These are phyloP conservation scores for Telenomus remus DNA, from an alignment of 1,140 invertebrate species.

Conservation along the genomic window DNA sequence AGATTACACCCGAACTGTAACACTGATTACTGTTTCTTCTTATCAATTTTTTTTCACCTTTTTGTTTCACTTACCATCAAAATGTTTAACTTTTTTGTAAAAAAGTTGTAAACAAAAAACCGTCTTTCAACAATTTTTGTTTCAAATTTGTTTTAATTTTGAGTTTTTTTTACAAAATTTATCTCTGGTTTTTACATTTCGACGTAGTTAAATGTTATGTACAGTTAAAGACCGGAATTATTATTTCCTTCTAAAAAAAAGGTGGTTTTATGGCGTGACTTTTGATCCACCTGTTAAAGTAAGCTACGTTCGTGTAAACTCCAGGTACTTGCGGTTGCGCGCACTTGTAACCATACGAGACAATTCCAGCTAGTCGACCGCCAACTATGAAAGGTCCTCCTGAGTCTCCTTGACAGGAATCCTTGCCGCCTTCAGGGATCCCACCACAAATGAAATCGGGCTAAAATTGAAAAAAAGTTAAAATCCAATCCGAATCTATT, in stretches of 20 bases:
- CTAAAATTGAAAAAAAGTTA: constrained; percentile 23
- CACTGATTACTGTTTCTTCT: constrained; percentile 26
- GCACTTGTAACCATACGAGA: constrained; percentile 33
- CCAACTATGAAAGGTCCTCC: constrained; percentile 42
- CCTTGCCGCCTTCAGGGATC: constrained; percentile 37
- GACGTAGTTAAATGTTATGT: too few species aligned
- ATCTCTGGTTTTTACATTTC: too few species aligned
- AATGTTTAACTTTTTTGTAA: too few species aligned
- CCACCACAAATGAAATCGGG: constrained; percentile 41
- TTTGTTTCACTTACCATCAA: too few species aligned
- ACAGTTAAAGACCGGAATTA: too few species aligned
- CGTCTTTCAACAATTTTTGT: too few species aligned
- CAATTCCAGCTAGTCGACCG: constrained; percentile 29
- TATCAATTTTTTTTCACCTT: neutral
- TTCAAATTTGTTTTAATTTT: too few species aligned
- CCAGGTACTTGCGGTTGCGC: constrained; percentile 25
- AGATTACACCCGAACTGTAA: constrained; percentile 41
- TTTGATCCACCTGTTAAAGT: constrained; percentile 26
- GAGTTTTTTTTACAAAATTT: too few species aligned
- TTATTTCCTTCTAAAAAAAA: too few species aligned
- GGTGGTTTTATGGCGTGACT: constrained; percentile 4
- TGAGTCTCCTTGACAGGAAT: constrained; percentile 51
- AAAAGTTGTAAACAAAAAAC: too few species aligned
- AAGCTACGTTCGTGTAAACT: constrained; percentile 37
- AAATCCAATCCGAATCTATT: too few species aligned